phyloP scores from a whole-genome alignment of 2,888 invertebrate species.

The Malacosoma neustria region DNA sequence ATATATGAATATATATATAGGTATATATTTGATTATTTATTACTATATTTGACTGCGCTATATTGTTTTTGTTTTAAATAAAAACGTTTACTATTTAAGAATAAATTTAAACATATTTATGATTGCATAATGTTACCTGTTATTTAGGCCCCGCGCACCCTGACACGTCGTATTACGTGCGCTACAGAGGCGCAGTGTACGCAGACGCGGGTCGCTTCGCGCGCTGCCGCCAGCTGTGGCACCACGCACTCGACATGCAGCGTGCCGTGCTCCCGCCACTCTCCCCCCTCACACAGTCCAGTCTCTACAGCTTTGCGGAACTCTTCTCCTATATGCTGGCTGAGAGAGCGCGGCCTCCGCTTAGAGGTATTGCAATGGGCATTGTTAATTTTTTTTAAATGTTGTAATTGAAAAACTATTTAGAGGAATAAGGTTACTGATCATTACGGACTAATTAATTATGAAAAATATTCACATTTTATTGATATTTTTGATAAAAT shows the following conservation, averaged over 20 bases:
- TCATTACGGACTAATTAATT: too few species aligned
- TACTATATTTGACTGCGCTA: too few species aligned
- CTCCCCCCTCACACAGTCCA: slow-evolving; percentile 95
- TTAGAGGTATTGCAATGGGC: slow-evolving; percentile 74
- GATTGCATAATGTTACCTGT: background rate
- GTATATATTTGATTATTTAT: too few species aligned
- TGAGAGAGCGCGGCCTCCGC: slow-evolving; percentile 83
- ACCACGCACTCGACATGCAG: slow-evolving; percentile 97
- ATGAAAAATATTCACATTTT: too few species aligned
- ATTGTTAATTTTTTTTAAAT: too few species aligned
- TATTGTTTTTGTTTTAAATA: too few species aligned
- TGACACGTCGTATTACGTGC: slow-evolving; percentile 96
- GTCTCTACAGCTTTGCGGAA: slow-evolving; percentile 95
- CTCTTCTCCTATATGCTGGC: slow-evolving; percentile 96
- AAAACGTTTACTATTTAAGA: too few species aligned
- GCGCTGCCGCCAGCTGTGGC: slow-evolving; percentile 95
- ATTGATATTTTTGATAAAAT: too few species aligned
- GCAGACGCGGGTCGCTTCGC: slow-evolving; percentile 96
- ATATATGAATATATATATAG: too few species aligned
- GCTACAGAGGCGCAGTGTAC: slow-evolving; percentile 94
- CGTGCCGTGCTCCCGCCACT: slow-evolving; percentile 93
- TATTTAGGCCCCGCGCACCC: slow-evolving; percentile 89
- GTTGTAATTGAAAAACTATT: too few species aligned
- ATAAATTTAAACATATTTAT: background rate
- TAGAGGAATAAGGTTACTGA: too few species aligned